Conservation (phyloP, 2,888 invertebrate species). For the Penaeus monodon region DNA sequence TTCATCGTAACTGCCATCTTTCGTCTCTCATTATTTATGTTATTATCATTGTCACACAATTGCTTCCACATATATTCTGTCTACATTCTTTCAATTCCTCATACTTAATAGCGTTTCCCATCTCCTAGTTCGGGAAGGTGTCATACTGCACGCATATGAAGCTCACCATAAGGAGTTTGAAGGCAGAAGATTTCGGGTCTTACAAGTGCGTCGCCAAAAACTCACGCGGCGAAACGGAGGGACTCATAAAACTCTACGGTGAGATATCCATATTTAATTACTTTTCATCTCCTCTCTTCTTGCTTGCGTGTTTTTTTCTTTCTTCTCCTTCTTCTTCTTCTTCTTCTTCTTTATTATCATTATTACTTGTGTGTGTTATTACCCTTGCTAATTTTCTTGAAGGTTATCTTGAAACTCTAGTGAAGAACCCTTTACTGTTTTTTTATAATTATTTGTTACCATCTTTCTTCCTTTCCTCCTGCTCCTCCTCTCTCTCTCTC, state of each 20-base stretch:
- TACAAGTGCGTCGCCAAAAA: conserved; percentile 93
- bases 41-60: no score
- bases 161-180: conserved; percentile 84
- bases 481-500: no score
- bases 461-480: background rate
- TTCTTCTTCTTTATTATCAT: no score
- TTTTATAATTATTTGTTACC: no score
- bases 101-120: no score
- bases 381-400: background rate
- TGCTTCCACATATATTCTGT: no score
- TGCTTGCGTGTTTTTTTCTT: background rate
- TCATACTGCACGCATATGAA: conserved; percentile 92
- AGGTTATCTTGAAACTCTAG: no score
- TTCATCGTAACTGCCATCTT: background rate
- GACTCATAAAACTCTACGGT: conserved; percentile 92
- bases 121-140: conserved; percentile 76
- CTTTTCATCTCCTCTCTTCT: background rate
- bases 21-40: no score
- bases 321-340: background rate
- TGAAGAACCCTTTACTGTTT: no score
- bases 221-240: conserved; percentile 93
- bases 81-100: no score
- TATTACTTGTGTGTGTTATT: background rate
- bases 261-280: conserved; percentile 68
- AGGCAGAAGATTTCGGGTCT: conserved; percentile 85